Conservation (phyloP, 2,113 vertebrate genomes). For the Cochlearius cochlearius region DNA sequence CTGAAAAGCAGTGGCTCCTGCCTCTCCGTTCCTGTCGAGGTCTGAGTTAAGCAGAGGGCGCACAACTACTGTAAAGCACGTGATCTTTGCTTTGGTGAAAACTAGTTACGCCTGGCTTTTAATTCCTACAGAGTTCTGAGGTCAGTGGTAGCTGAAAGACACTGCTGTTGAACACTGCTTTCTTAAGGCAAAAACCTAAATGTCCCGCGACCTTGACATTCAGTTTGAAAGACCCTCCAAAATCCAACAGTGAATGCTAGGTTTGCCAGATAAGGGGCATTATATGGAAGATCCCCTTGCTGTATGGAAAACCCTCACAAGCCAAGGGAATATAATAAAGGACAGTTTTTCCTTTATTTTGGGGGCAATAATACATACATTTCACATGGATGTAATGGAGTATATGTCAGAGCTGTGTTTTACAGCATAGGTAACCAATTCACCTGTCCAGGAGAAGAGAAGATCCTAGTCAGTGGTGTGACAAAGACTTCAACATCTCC, state of each 20-base stretch:
- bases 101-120: neutral
- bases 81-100: neutral
- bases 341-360: neutral
- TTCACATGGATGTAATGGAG: neutral
- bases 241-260: neutral
- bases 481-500: neutral
- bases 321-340: neutral
- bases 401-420: neutral
- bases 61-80: neutral
- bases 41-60: neutral
- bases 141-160: neutral
- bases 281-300: neutral
- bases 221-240: neutral
- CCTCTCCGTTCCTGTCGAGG: neutral
- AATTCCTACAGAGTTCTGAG: neutral
- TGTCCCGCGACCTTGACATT: neutral
- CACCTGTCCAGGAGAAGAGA: neutral
- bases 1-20: neutral
- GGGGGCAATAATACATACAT: neutral
- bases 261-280: neutral
- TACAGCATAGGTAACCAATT: neutral
- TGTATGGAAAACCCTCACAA: neutral
- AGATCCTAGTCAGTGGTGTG: no score
- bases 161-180: neutral
- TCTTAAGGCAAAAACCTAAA: neutral